Evolutionary conservation across 2,888 invertebrate species (phyloP), one percentile per base, ranked within the genome.

Genomic region (Campopleginae sp.): DNA sequence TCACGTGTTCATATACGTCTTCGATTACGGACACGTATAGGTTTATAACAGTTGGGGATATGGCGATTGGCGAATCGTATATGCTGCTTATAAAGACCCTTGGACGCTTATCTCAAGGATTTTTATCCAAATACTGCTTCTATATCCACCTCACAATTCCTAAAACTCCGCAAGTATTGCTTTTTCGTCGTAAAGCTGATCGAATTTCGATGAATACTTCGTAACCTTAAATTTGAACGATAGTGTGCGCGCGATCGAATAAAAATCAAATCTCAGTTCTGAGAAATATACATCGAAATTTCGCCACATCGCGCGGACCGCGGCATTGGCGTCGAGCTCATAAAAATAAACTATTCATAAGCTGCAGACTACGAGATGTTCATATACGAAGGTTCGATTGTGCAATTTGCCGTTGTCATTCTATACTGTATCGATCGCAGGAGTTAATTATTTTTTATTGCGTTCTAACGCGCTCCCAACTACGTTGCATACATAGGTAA

Each of bases 61-160:
- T n/a, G n/a, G n/a, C n/a, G n/a, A n/a, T n/a, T n/a, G n/a, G n/a
- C n/a, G 12, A 14, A 14, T 7, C 10, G 87, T 87, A 76, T 86
- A 85, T 84, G 86, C 75, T 12, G 83, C 86, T 79, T 80, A 86
- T 86, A 87, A 86, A 88, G 88, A 88, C 86, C 87, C 88, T 89
- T 88, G 85, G 89, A 89, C 88, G 87, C 86, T 88, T 78, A 87
- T 79, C 83, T 58, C 90, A 90, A 91, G 91, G 91, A 87, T 89
- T 81, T 63, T 83, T 80, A 80, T 82, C 66, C 54, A n/a, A 74
- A 58, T n/a, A n/a, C 7, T 38, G 17, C 8, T 71, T 38, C 2
- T 38, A 38, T n/a, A n/a, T n/a, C 14, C 54, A 23, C 58, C 70
- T 42, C 5, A n/a, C n/a, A n/a, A 51, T 51, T 51, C n/a, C 48